Evolutionary conservation across 37 sponge, comb jelly and placozoan genomes (phyloP).

Genomic region (Agelas oroides): DNA sequence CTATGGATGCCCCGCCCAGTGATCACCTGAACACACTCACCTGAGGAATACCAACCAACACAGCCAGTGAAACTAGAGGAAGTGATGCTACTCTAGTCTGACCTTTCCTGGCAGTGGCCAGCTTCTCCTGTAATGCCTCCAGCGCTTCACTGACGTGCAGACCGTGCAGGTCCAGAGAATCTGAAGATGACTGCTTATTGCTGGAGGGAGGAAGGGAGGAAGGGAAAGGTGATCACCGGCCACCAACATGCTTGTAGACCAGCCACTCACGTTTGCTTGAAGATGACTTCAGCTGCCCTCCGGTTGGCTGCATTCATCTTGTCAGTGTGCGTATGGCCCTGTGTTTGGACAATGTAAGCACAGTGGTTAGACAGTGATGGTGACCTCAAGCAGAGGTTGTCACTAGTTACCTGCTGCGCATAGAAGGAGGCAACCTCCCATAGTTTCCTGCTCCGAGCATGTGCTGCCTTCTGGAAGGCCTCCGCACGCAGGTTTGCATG

Average conservation of each 20-base stretch:
- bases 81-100: not conserved
- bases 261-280: conserved; percentile 37
- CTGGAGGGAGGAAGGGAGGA: not conserved
- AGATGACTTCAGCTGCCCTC: conserved; percentile 65
- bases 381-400: no score
- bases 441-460: conserved; percentile 65
- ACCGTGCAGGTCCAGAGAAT: conserved; percentile 80
- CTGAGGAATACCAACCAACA: no score
- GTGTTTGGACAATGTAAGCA: not conserved
- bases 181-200: not conserved
- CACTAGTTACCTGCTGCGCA: conserved; percentile 67
- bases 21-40: conserved; percentile 46
- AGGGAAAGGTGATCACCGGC: not conserved
- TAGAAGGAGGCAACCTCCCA: conserved; percentile 61
- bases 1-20: conserved; percentile 86
- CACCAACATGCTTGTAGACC: not conserved
- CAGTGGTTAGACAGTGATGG: not conserved
- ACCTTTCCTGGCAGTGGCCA: conserved; percentile 22
- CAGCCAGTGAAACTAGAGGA: no score
- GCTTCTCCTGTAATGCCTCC: conserved; percentile 58
- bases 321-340: conserved; percentile 77
- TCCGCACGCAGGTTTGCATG: conserved; percentile 80
- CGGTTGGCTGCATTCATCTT: conserved; percentile 85
- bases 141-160: conserved; percentile 85
- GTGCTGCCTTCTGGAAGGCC: conserved; percentile 79